phyloP scores from a whole-genome alignment of 1,140 invertebrate genomes.

The Diorhabda sublineata region DNA sequence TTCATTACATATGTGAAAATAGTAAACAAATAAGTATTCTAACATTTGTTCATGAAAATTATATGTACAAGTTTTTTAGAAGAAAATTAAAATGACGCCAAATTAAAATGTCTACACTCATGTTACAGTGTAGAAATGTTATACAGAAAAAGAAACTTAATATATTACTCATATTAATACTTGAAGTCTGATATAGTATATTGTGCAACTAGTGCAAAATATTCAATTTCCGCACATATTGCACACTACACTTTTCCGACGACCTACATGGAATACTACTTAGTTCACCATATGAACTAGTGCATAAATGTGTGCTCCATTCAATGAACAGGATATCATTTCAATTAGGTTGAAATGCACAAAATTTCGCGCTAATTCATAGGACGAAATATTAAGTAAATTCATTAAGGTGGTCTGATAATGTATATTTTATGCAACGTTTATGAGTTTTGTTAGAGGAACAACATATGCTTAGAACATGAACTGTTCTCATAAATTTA shows the following conservation, averaged over 20 bases:
- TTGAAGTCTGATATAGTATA: conserved; percentile 17
- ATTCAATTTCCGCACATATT: no score
- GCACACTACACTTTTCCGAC: no score
- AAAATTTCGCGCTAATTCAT: no score
- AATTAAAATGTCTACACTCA: conserved; percentile 27
- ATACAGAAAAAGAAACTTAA: conserved; percentile 29
- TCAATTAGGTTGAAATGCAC: no score
- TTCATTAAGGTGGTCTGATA: background rate
- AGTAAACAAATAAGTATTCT: conserved; percentile 32
- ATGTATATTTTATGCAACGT: conserved; percentile 22
- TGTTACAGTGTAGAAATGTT: conserved; percentile 23
- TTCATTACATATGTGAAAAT: conserved; percentile 37
- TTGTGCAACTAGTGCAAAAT: no score
- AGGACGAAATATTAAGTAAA: no score
- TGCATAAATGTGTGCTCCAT: no score
- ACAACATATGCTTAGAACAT: background rate
- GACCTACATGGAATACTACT: no score
- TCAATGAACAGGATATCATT: no score
- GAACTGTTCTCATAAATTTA: no score
- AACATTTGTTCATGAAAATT: conserved; percentile 31
- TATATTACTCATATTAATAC: conserved; percentile 30
- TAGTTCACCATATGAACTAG: no score
- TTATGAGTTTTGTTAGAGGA: conserved; percentile 6
- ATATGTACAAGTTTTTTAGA: conserved; percentile 24
- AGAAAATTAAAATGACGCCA: conserved; percentile 28